Base-by-base conservation (phyloP, 2,113 vertebrate species). In the Mellivora capensis region DNA sequence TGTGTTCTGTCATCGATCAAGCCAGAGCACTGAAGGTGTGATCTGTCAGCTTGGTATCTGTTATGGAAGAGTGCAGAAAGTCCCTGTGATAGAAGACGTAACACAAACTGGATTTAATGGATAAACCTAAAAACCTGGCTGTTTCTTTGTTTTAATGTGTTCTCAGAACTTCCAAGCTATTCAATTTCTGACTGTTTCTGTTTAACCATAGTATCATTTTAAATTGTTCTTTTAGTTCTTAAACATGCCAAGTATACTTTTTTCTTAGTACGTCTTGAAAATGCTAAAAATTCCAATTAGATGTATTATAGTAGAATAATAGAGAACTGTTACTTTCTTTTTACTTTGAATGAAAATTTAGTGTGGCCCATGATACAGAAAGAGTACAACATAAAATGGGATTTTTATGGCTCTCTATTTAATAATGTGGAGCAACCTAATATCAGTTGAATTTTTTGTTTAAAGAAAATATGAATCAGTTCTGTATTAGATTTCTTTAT, bases 361-460 rank as follows among this genome's bases (percentile, higher is more conserved):
- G 6, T 89, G 15, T 90, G 29, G 21, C 37, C 11, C 17, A 18
- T 49, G 29, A 23, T 42, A 62, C 3, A 91, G 59, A 90, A 77
- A 54, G 79, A 81, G 27, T 17, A 69, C 23, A 96, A 87, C 91
- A 23, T 76, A 64, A 96, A 95, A 81, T 93, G 64, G 0, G 47
- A 23, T 93, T 90, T 96, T 74, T 95, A 37, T 93, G 93, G 34
- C 13, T 83, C 44, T 90, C 97, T 97, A 83, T 90, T 98, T 96
- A 86, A 79, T 95, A 95, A 92, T 96, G 52, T 96, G 69, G 39
- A 62, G 34, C 84, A 72, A 95, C 91, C 49, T 97, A 92, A 34
- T 97, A 77, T 93, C 94, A 97, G 93, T 98, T 97, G 91, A 85
- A 59, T 95, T 95, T 93, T 87, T 96, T 93, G 61, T 90, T 96